These are phyloP conservation scores for Drosophila mulleri DNA, from an alignment of 2,888 invertebrate genomes.

Conservation along the genomic window DNA sequence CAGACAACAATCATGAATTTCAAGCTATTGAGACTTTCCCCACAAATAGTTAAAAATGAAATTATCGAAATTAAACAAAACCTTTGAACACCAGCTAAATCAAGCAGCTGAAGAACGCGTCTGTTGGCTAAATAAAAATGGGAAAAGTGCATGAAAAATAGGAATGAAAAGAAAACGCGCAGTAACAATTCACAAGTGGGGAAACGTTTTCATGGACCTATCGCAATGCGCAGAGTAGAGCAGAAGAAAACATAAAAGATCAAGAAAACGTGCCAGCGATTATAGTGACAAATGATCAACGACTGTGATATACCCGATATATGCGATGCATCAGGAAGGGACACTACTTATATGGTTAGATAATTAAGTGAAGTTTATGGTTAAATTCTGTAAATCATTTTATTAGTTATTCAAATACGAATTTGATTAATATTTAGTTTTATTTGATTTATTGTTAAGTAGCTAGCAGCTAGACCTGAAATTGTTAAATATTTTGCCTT, in stretches of 20 bases:
- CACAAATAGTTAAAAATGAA: conserved; percentile 1
- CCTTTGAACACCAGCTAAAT: not conserved
- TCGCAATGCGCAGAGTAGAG: conserved; percentile 42
- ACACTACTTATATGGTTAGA: not conserved
- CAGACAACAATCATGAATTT: conserved; percentile 8
- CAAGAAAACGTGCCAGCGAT: conserved; percentile 6
- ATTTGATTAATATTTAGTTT: not conserved
- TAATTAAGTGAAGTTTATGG: not conserved
- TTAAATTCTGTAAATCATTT: too few relatives aligned
- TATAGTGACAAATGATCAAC: not conserved
- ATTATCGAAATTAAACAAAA: not conserved
- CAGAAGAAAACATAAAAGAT: conserved; percentile 12
- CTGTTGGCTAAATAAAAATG: conserved; percentile 21
- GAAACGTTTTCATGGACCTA: conserved; percentile 54
- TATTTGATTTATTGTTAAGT: not conserved
- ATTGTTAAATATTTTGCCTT: too few relatives aligned
- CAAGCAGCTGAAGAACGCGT: conserved; percentile 10
- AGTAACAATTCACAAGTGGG: conserved; percentile 12
- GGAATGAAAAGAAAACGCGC: conserved; percentile 7
- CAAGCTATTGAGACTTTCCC: conserved; percentile 9
- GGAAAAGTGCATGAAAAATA: conserved; percentile 7
- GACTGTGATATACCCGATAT: conserved; percentile 27
- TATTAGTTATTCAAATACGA: too few relatives aligned
- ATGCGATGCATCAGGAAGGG: too few relatives aligned
- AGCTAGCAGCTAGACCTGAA: not conserved